A percentile compares a stretch with the other conserved stretches of the same genome.
phyloP scores from a whole-genome alignment of 2,113 vertebrate genomes.

The Spermophilus dauricus region DNA sequence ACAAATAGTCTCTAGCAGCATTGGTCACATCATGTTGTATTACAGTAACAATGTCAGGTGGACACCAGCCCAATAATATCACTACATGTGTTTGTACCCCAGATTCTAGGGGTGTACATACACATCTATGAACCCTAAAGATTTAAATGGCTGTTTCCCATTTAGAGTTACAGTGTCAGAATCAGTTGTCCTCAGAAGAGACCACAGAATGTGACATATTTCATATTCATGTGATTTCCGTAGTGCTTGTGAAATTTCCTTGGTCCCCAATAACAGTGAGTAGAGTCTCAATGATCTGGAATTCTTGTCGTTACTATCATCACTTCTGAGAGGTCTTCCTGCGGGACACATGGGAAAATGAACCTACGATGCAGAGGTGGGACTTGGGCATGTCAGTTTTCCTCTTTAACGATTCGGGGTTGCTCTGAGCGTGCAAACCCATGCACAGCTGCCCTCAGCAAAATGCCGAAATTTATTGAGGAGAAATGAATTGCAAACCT shows the following conservation, averaged over 20 bases:
- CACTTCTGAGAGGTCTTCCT: neutral
- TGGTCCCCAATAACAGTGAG: neutral
- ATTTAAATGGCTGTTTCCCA: neutral
- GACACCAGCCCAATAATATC: neutral
- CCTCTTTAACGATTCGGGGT: conserved; percentile 67
- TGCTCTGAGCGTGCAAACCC: conserved; percentile 82
- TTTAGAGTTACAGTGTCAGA: neutral
- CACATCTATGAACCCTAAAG: neutral
- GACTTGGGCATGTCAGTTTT: conserved; percentile 12
- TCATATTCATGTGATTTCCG: neutral
- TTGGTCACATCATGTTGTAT: neutral
- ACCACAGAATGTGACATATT: neutral
- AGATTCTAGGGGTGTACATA: neutral
- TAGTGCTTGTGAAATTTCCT: neutral
- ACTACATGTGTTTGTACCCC: neutral
- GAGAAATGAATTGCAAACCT: conserved; percentile 93
- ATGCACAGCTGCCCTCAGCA: conserved; percentile 88
- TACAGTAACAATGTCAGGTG: neutral
- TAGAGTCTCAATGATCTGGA: neutral
- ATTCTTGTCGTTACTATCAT: neutral
- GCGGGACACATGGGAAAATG: neutral
- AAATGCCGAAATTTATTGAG: conserved; percentile 92
- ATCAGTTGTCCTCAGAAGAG: neutral
- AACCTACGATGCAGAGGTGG: neutral
- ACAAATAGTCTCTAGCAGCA: neutral